These are phyloP conservation scores for Leuciscus waleckii DNA, from an alignment of 2,797 vertebrate species.

Conservation along the genomic window DNA sequence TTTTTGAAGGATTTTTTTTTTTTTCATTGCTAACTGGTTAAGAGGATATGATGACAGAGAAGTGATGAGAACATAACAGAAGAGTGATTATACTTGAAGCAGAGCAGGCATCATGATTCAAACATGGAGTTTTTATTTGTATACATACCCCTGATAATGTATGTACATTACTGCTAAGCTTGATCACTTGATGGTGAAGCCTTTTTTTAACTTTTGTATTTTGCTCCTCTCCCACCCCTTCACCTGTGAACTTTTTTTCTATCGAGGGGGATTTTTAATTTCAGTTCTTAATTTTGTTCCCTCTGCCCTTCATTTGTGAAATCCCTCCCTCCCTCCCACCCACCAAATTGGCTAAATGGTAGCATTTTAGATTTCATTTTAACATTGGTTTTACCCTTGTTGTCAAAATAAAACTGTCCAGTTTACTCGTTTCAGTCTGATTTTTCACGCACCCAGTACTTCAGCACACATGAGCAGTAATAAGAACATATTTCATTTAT, in stretches of 20 bases:
- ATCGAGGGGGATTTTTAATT: slow-evolving; percentile 71
- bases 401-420: slow-evolving; percentile 89
- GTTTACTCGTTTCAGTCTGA: slow-evolving; percentile 57
- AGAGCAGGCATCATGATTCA: slow-evolving; percentile 75
- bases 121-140: slow-evolving; percentile 77
- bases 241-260: slow-evolving; percentile 78
- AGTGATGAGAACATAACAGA: slow-evolving; percentile 75
- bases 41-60: slow-evolving; percentile 68
- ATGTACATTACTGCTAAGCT: slow-evolving; percentile 77
- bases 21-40: slow-evolving; percentile 71
- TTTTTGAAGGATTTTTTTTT: slow-evolving; percentile 78
- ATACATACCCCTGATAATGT: slow-evolving; percentile 77
- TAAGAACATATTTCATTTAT: neutral
- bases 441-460: neutral
- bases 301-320: slow-evolving; percentile 66
- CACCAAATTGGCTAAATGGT: slow-evolving; percentile 73
- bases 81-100: slow-evolving; percentile 84
- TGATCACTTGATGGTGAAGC: slow-evolving; percentile 78
- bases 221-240: slow-evolving; percentile 66
- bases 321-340: slow-evolving; percentile 57
- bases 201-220: slow-evolving; percentile 80
- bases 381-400: slow-evolving; percentile 85
- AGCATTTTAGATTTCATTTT: slow-evolving; percentile 79
- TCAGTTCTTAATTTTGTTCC: slow-evolving; percentile 70
- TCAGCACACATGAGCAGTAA: neutral